Conservation (phyloP, 2,797 vertebrate genomes). For the Xiphorhynchus erythropygius region DNA sequence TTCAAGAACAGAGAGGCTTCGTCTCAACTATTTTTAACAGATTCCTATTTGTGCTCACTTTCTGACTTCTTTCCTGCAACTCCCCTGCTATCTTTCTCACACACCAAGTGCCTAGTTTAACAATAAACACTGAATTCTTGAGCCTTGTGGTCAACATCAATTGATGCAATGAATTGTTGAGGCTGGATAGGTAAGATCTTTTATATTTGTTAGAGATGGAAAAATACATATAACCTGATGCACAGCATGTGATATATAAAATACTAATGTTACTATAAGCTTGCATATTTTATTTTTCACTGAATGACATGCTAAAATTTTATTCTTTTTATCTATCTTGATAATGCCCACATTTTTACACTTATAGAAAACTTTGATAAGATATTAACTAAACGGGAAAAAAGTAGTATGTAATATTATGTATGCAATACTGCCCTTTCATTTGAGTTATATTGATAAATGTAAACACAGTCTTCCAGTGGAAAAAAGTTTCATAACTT, state of each 20-base stretch:
- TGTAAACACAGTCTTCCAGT: not conserved
- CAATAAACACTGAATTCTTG: not conserved
- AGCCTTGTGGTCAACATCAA: not conserved
- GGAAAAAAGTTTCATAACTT: not conserved
- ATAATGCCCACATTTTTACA: not conserved
- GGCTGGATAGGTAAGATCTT: not conserved
- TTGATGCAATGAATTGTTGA: not conserved
- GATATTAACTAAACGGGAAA: not conserved
- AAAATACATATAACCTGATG: not conserved
- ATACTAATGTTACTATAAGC: not conserved
- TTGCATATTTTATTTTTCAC: not conserved
- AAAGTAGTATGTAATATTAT: not conserved
- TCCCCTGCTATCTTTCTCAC: not conserved
- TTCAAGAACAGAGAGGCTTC: constrained; percentile 29
- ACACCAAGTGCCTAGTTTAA: not conserved
- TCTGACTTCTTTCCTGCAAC: not conserved
- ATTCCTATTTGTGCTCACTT: constrained; percentile 1
- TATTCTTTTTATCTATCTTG: not conserved
- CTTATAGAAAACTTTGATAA: not conserved
- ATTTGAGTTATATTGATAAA: not conserved
- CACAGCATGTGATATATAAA: not conserved
- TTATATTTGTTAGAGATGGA: not conserved
- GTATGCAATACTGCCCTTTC: not conserved
- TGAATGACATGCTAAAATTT: not conserved
- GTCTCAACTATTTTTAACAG: constrained; percentile 35